A percentile compares a stretch with the other conserved stretches of the same genome.
These are phyloP conservation scores for Morinoia aosen DNA, from an alignment of 2,888 invertebrate genomes.

Conservation along the genomic window DNA sequence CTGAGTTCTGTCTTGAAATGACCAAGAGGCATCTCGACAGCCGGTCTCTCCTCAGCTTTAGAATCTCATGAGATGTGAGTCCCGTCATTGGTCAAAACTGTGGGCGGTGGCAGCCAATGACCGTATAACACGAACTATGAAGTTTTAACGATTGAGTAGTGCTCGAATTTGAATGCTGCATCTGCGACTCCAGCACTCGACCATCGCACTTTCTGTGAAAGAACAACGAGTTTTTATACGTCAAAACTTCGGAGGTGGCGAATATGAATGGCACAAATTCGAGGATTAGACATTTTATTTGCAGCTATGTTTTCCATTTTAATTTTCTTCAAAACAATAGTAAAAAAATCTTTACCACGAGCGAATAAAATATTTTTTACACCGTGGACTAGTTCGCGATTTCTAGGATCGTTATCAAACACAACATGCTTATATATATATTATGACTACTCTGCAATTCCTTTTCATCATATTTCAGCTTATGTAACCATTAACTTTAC, in stretches of 20 bases:
- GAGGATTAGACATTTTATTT: background rate
- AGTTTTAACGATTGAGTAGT: background rate
- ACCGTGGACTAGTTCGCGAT: background rate
- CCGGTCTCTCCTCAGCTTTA: background rate
- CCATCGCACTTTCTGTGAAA: background rate
- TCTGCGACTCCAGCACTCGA: background rate
- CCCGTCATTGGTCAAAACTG: background rate
- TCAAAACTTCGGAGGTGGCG: background rate
- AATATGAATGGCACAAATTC: background rate
- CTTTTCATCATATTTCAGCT: background rate
- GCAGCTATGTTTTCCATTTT: background rate
- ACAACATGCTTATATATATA: background rate
- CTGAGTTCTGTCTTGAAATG: conserved; percentile 42
- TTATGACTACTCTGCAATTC: background rate
- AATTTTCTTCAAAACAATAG: background rate
- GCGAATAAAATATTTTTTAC: background rate
- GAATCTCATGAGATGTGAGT: background rate
- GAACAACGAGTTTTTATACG: background rate
- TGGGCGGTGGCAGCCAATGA: conserved; percentile 12
- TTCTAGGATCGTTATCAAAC: background rate
- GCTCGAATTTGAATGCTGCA: conserved; percentile 4
- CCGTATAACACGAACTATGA: conserved; percentile 17
- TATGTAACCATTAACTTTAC: background rate
- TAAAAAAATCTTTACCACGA: too few species aligned
- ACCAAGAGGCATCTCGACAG: conserved; percentile 36